phyloP scores from a whole-genome alignment of 2,113 vertebrate genomes.

The Cygnus atratus region DNA sequence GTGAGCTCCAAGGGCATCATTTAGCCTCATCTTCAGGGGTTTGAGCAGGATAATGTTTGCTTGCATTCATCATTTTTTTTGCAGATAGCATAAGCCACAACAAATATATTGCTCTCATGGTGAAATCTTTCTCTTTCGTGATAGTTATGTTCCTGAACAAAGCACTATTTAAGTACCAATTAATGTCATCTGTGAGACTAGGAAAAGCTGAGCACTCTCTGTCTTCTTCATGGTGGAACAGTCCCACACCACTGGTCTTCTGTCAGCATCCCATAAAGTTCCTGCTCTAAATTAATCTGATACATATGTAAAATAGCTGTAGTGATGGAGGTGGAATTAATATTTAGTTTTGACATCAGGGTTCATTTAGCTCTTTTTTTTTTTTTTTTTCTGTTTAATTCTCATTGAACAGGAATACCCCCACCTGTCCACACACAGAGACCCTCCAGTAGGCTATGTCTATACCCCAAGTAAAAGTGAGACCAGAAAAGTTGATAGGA shows the following conservation, averaged over 20 bases:
- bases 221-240: neutral
- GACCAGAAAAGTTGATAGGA: neutral
- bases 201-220: neutral
- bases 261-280: neutral
- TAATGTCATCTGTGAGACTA: neutral
- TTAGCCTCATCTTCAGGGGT: slow-evolving; percentile 3
- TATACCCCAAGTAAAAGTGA: neutral
- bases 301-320: neutral
- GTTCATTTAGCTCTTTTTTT: neutral
- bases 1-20: slow-evolving; percentile 15
- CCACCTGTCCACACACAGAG: accelerated
- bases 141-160: slow-evolving; percentile 21
- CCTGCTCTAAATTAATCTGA: neutral
- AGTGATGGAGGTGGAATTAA: neutral
- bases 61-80: neutral
- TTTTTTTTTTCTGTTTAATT: neutral
- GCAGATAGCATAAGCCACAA: neutral
- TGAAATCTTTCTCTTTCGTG: neutral
- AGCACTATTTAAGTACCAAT: slow-evolving; percentile 15
- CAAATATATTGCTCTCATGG: neutral
- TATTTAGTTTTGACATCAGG: neutral
- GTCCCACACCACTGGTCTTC: neutral
- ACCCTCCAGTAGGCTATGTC: neutral
- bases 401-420: neutral
- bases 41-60: neutral